Evolutionary conservation across 1,140 invertebrate genomes (phyloP), one percentile per base, ranked within the genome.

Genomic region (Polyergus mexicanus): DNA sequence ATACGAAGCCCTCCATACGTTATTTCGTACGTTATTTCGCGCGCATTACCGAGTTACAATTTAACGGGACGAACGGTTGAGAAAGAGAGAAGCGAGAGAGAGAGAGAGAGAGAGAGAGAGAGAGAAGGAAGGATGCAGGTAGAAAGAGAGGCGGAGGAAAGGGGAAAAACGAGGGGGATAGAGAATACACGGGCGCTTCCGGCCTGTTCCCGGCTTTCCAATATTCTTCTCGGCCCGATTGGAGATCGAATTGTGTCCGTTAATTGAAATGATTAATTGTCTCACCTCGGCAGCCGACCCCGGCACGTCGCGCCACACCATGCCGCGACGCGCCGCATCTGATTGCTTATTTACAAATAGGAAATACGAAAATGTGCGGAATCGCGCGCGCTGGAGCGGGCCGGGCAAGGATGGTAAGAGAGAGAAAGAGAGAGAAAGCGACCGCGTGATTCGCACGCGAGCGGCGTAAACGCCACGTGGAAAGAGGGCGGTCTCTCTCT

Each of bases 261-360:
- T 95, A 94, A 95, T 95, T 94, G 94, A 95, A 95, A 95, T 95
- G 94, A 95, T 95, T 95, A 95, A 95, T 95, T 95, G 93, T 95
- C 94, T 95, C 94, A 95, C 93, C 94, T 93, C 92, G 91, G 90
- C 84, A 89, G 88, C 84, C 66, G 44, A 63, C 44, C 88, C 85
- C 74, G 87, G 90, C 76, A 76, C 66, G 65, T 65, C 91, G 81
- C 78, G 60, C 84, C 62, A 69, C 86, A 85, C 60, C 58, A 65
- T n/a, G 38, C 69, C 51, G 78, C 89, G 86, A 84, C 66, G 87
- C 58, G 80, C 84, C 84, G 65, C 72, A 90, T 91, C 85, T 95
- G 94, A 95, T 95, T 95, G 94, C 94, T 95, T 95, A 95, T 95
- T 95, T 95, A 94, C 94, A 95, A 95, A 95, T 95, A 95, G 94